Evolutionary conservation across 2,888 invertebrate species (phyloP), one percentile per base, ranked within the genome.

Genomic region (Strigamia crassipes): DNA sequence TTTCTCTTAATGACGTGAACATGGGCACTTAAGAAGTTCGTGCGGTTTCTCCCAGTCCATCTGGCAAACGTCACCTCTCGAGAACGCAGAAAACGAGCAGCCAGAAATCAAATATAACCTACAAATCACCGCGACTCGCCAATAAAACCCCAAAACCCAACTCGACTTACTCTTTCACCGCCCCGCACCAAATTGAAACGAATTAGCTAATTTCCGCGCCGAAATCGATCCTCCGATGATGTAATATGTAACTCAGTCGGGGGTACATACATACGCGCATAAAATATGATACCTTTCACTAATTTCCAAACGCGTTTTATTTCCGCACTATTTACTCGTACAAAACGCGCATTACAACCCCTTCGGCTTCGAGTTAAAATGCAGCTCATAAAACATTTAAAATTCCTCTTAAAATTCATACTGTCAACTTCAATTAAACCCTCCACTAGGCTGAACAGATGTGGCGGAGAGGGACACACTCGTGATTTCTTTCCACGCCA

Each of bases 371-470:
- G 73, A 73, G 27, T 73, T 73, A 73, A 73, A 73, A 73, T 73
- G 73, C 73, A 31, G 73, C 73, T 73, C 73, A 73, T 73, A 73
- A 73, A 73, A 73, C 73, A 73, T 73, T 73, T 73, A 73, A 73
- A 73, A 73, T 73, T 73, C 73, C 73, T 73, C 73, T 73, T 73
- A 73, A 73, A 73, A 73, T 73, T 73, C 73, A 73, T 73, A 73
- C 73, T 73, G 73, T 73, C 73, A 73, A 73, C 73, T 73, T 73
- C 73, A 73, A 73, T 73, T 73, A 73, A 73, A 73, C 73, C 73
- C 73, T 73, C 73, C 73, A 73, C 73, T 73, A 73, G 73, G 73
- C 73, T 27, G 73, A 73, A 73, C 73, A 73, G 73, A 73, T 73
- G 73, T 73, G 73, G 27, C 23, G 73, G 73, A 73, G 73, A 73